phyloP scores from a whole-genome alignment of 1,140 invertebrate species.

The Trachymyrmex cornetzi region DNA sequence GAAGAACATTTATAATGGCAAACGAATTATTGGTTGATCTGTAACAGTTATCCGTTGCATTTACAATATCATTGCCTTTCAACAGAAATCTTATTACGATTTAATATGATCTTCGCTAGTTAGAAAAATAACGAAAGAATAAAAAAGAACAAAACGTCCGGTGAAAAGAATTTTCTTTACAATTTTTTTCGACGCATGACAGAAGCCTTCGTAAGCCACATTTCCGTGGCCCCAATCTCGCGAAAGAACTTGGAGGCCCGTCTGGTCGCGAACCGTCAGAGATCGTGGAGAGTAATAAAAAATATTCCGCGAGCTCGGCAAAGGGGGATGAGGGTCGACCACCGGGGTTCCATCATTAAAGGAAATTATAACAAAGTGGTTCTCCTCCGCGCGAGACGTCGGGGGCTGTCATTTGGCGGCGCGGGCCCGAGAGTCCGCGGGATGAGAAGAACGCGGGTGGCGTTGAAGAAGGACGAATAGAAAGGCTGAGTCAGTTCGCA shows the following conservation, averaged over 20 bases:
- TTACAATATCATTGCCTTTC: background rate
- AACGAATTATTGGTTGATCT: background rate
- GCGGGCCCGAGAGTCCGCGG: constrained; percentile 67
- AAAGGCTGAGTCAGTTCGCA: constrained; percentile 79
- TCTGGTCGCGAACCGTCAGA: constrained; percentile 61
- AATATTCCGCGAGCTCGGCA: constrained; percentile 71
- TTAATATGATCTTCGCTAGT: background rate
- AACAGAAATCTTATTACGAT: background rate
- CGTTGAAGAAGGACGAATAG: constrained; percentile 63
- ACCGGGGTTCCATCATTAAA: constrained; percentile 75
- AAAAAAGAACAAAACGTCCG: background rate
- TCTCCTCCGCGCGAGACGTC: constrained; percentile 67
- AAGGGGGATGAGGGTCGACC: constrained; percentile 46
- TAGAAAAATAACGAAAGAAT: background rate
- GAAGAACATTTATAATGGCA: background rate
- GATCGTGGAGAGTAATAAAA: constrained; percentile 72
- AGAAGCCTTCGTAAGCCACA: constrained; percentile 13
- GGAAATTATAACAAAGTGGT: constrained; percentile 81
- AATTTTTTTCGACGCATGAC: constrained; percentile 34
- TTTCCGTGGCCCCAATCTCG: constrained; percentile 55
- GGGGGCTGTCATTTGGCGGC: constrained; percentile 66
- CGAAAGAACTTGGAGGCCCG: constrained; percentile 51
- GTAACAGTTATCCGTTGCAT: background rate
- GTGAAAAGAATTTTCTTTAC: background rate
- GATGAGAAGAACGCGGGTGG: constrained; percentile 62